Base-by-base conservation (phyloP, 2,888 invertebrate genomes). In the Lasioglossum vierecki region DNA sequence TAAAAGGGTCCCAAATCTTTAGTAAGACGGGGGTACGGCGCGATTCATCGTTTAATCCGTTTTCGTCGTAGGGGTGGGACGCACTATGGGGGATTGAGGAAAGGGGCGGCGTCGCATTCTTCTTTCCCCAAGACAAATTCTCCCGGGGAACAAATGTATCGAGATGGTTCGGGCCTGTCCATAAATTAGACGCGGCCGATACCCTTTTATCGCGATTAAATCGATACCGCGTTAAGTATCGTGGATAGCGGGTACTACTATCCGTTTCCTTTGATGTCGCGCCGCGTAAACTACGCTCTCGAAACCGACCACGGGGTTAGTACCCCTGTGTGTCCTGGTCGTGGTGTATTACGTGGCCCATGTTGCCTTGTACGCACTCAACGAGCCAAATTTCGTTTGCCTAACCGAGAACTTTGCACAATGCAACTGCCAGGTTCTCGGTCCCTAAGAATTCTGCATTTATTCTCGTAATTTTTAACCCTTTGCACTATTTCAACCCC, bases 121-220 rank as follows among this genome's bases (percentile, higher is more conserved):
- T 86, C 89, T 83, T 86, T 85, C 71, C 85, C 73, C 84, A 79
- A 90, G 89, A 90, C 90, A 89, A 92, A 92, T 91, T 89, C 89
- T 68, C 83, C 66, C 72, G 75, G 73, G 79, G 86, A 85, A 90
- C 88, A 90, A 91, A 92, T 90, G 92, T 92, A 93, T 93, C 91
- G 88, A 84, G 91, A 87, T 79, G 89, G 88, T 86, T 30, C 73
- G 35, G 46, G 70, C 85, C 87, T 84, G 79, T 84, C 91, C 89
- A 93, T 93, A 93, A 93, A 93, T 93, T 93, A 92, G 89, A 90
- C 87, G 86, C 84, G 86, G 60, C 70, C 83, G 87, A 84, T 89
- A 90, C 66, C 93, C 93, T 93, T 93, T 93, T 93, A 93, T 93
- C 93, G 91, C 91, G 93, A 93, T 93, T 93, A 93, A 93, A 93